phyloP scores from a whole-genome alignment of 2,113 vertebrate genomes.

The Genyomyrus donnyi region DNA sequence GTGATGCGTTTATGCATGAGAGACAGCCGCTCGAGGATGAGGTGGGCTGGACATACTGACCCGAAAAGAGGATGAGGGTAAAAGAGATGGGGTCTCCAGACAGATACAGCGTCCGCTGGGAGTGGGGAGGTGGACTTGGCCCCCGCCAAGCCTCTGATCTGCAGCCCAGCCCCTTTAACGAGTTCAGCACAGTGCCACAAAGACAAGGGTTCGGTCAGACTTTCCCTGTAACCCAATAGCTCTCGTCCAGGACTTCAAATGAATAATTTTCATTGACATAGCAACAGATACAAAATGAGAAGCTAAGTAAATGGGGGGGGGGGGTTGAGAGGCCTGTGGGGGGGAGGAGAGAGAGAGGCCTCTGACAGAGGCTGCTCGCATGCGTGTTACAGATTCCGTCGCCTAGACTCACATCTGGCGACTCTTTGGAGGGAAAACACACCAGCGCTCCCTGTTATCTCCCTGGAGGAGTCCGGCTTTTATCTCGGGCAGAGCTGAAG shows the following conservation, averaged over 20 bases:
- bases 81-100: slow-evolving; percentile 1
- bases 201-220: not conserved
- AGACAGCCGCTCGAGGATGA: not conserved
- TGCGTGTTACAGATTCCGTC: not conserved
- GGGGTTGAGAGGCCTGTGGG: not conserved
- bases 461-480: slow-evolving; percentile 38
- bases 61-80: not conserved
- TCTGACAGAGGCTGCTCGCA: not conserved
- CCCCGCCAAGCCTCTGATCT: slow-evolving; percentile 9
- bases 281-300: not conserved
- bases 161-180: not conserved
- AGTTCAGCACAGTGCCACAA: slow-evolving; percentile 5
- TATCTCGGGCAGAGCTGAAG: slow-evolving; percentile 36
- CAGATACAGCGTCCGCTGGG: not conserved
- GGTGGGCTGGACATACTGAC: not conserved
- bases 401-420: slow-evolving; percentile 36
- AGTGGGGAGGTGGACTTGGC: not conserved
- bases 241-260: not conserved
- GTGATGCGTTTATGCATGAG: not conserved
- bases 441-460: slow-evolving; percentile 26
- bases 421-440: slow-evolving; percentile 35
- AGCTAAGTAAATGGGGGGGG: not conserved
- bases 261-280: slow-evolving; percentile 1
- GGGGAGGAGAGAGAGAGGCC: too few species aligned
- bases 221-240: not conserved